Conservation (phyloP, 2,888 invertebrate genomes). For the Cetonia aurata region DNA sequence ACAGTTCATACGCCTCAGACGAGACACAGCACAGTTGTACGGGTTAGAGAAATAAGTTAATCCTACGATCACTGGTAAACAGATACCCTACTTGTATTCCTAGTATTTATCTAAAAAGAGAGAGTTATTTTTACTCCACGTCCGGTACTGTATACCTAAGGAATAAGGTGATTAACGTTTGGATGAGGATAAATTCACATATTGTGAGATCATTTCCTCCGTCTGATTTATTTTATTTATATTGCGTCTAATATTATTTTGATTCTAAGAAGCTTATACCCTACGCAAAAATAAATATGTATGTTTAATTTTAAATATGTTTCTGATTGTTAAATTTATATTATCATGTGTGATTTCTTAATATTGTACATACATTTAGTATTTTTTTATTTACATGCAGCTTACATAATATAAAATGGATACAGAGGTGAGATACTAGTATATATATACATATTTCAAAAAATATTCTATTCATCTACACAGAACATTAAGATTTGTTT, state of each 20-base stretch:
- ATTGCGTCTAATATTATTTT: no score
- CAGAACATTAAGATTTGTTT: background rate
- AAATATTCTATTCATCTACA: background rate
- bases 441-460: background rate
- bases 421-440: slow-evolving; percentile 24
- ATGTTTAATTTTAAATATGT: no score
- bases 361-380: background rate
- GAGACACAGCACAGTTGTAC: slow-evolving; percentile 11
- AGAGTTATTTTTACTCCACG: background rate
- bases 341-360: no score
- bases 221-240: no score
- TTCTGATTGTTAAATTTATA: no score
- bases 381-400: slow-evolving; percentile 32
- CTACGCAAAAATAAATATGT: no score
- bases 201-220: no score
- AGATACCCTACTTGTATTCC: slow-evolving; percentile 25
- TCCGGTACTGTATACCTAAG: background rate
- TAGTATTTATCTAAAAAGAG: background rate
- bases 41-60: slow-evolving; percentile 13
- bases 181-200: no score
- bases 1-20: background rate
- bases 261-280: no score
- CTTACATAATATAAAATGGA: slow-evolving; percentile 29
- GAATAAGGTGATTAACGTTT: slow-evolving; percentile 25
- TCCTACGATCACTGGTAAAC: slow-evolving; percentile 15